Evolutionary conservation across 2,113 vertebrate species (phyloP), one percentile per base, ranked within the genome.

Genomic region (Hippocampus comes): DNA sequence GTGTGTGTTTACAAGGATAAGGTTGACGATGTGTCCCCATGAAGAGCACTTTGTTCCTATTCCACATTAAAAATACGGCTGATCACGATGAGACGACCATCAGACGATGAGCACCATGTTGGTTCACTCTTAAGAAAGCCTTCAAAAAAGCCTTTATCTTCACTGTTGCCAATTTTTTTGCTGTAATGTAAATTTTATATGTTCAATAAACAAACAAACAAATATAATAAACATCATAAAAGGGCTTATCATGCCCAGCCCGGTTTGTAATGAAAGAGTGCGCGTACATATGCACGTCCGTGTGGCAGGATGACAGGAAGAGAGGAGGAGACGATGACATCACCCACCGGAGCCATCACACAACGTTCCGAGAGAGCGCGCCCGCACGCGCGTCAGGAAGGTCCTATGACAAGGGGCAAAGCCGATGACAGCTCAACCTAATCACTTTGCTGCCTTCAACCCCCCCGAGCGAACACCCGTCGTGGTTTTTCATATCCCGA

Each of bases 281-380:
- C 53, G 21, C 20, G 53, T 27, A 5, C 11, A 25, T 27, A 30
- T 69, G 74, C 20, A 41, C 11, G 14, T 21, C 67, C 56, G 59
- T 57, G 56, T 25, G 15, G 6, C 7, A 34, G 59, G 59, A 34
- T 61, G 34, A 61, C 59, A 61, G 27, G 34, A 43, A 34, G n/a
- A 30, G 27, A 55, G 23, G 48, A 65, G 21, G 43, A 65, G 23
- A 17, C 30, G 34, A 76, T 84, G 82, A 83, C 85, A 84, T 87
- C 84, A 86, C 46, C 56, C 38, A 65, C 48, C 46, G 34, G 41
- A 42, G 51, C 60, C 43, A 70, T 78, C 66, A 64, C 57, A 46
- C 67, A 65, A 41, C 46, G 64, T 79, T 75, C 68, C 20, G 42
- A 78, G 72, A 67, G 67, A 74, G 3, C n/a, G 42, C 48, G 20